Conservation (phyloP, 2,113 vertebrate genomes). For the Sigmodon hispidus region DNA sequence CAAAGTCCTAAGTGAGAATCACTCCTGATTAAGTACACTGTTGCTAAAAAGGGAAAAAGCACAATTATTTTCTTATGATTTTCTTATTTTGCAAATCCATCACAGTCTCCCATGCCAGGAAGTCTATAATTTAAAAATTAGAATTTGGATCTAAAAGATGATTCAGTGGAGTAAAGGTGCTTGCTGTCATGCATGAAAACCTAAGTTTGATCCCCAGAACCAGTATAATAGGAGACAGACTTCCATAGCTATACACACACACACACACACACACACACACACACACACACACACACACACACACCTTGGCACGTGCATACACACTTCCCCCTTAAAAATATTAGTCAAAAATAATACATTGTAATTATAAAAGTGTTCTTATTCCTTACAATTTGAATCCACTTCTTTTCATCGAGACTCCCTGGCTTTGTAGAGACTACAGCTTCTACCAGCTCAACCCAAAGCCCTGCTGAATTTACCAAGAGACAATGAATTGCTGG, state of each 20-base stretch:
- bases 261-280: not conserved
- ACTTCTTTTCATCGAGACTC: not conserved
- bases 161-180: not conserved
- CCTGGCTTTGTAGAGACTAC: conserved; percentile 64
- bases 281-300: not conserved
- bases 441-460: conserved; percentile 72
- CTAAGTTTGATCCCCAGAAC: not conserved
- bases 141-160: not conserved
- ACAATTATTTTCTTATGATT: conserved; percentile 19
- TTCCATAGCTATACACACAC: not conserved
- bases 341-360: not conserved
- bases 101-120: not conserved
- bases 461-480: conserved; percentile 53
- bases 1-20: not conserved
- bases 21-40: not conserved
- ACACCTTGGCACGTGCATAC: too few species aligned
- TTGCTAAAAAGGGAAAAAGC: not conserved
- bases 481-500: conserved; percentile 50
- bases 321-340: not conserved
- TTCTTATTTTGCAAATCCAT: conserved; percentile 1
- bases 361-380: not conserved
- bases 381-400: conserved; percentile 16
- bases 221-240: not conserved
- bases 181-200: not conserved
- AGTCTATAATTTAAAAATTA: not conserved